A percentile compares a stretch with the other conserved stretches of the same genome.
These are phyloP conservation scores for Turritopsis dohrnii DNA, from an alignment of 30 jellyfish, hydroid and myxozoan species.

Conservation along the genomic window DNA sequence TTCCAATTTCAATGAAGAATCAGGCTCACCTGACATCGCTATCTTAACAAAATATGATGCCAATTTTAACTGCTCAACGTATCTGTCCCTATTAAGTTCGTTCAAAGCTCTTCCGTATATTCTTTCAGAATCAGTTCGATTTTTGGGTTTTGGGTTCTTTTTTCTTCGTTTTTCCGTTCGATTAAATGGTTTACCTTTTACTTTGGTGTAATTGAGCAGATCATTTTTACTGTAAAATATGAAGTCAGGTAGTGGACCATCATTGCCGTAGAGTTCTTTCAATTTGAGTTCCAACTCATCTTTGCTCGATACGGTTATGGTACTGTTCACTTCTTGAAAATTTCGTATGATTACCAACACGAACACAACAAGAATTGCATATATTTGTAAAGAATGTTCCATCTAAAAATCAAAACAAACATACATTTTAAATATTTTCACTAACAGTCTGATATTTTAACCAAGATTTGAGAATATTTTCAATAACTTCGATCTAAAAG, in stretches of 20 bases:
- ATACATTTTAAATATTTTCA: no score
- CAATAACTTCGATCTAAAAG: no score
- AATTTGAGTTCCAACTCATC: not conserved
- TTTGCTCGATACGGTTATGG: not conserved
- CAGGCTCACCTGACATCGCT: not conserved
- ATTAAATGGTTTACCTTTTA: not conserved
- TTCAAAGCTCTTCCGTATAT: not conserved
- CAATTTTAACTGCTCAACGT: not conserved
- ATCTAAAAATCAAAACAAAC: not conserved
- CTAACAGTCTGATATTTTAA: no score
- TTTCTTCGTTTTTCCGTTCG: not conserved
- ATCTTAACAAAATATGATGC: not conserved
- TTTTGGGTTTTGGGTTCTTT: not conserved
- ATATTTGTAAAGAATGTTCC: not conserved
- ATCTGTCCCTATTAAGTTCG: not conserved
- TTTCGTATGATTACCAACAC: not conserved
- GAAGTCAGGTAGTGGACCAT: slow-evolving; percentile 2
- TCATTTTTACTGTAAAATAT: not conserved
- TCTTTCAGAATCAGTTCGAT: not conserved
- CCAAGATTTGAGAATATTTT: no score
- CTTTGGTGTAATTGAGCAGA: not conserved
- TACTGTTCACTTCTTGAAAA: not conserved
- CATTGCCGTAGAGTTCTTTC: not conserved
- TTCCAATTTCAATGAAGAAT: not conserved
- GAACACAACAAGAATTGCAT: not conserved